Conservation (phyloP, 2,888 invertebrate genomes). For the Ecliptopera silaceata region DNA sequence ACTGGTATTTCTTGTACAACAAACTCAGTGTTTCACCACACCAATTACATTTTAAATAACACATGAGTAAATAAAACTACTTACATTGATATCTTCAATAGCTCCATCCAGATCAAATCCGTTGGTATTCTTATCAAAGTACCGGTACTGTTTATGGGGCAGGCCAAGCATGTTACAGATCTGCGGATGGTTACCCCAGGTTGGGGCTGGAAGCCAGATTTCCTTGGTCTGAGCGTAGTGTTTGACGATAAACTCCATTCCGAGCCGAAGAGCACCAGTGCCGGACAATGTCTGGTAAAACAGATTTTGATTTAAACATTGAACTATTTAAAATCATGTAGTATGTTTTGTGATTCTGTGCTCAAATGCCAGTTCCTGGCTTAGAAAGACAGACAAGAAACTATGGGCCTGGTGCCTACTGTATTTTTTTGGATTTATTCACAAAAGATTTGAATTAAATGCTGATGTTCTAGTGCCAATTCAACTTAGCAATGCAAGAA, state of each 20-base stretch:
- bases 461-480: too few species aligned
- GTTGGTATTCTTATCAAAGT: slow-evolving; percentile 96
- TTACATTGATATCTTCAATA: slow-evolving; percentile 92
- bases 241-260: slow-evolving; percentile 92
- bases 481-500: too few species aligned
- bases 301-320: neutral
- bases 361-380: too few species aligned
- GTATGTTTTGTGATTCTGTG: too few species aligned
- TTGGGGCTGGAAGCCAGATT: slow-evolving; percentile 94
- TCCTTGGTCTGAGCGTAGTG: slow-evolving; percentile 92
- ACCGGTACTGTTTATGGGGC: slow-evolving; percentile 94
- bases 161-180: slow-evolving; percentile 95
- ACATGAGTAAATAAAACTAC: slow-evolving; percentile 55
- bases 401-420: too few species aligned
- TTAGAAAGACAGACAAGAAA: too few species aligned
- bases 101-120: slow-evolving; percentile 96
- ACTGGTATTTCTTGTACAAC: too few species aligned
- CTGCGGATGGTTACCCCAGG: slow-evolving; percentile 99
- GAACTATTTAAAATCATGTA: too few species aligned
- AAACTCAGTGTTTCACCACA: too few species aligned
- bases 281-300: slow-evolving; percentile 93
- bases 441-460: too few species aligned
- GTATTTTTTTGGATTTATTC: too few species aligned
- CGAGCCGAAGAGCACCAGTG: slow-evolving; percentile 97
- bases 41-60: too few species aligned